Percentiles rank a stretch among this genome's conserved stretches.
phyloP scores from a whole-genome alignment of 1,140 invertebrate genomes.

The Platorchestia sp. region DNA sequence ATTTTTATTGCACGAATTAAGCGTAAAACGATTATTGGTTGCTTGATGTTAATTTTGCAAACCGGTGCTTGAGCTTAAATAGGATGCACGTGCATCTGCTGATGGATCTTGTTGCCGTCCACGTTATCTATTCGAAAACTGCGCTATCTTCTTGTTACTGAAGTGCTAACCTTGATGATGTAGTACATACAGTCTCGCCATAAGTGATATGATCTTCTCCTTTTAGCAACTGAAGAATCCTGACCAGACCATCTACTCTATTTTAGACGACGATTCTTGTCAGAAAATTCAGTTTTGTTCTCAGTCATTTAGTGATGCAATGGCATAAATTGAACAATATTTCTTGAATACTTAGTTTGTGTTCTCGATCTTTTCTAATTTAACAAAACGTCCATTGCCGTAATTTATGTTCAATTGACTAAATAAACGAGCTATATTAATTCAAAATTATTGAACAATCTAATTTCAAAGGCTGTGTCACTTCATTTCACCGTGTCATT shows the following conservation, averaged over 20 bases:
- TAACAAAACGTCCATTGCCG: not conserved
- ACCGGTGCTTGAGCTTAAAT: not conserved
- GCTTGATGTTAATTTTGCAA: not conserved
- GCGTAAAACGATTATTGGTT: not conserved
- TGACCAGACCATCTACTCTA: not conserved
- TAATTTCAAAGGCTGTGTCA: too few relatives aligned
- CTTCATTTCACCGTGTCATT: too few relatives aligned
- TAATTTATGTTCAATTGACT: not conserved
- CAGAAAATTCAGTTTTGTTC: not conserved
- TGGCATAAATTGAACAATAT: not conserved
- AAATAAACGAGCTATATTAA: not conserved
- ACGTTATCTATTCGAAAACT: not conserved
- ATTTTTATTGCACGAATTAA: not conserved
- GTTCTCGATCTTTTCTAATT: not conserved
- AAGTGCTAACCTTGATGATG: not conserved
- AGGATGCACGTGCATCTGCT: not conserved
- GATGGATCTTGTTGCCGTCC: not conserved
- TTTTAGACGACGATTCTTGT: not conserved
- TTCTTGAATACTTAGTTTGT: not conserved
- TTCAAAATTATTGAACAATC: too few relatives aligned
- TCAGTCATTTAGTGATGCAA: too few relatives aligned
- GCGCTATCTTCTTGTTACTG: not conserved
- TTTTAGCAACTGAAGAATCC: not conserved
- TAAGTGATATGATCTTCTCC: not conserved
- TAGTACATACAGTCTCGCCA: not conserved